These are phyloP conservation scores for Argentina silus DNA, from an alignment of 2,797 vertebrate genomes.

Conservation along the genomic window DNA sequence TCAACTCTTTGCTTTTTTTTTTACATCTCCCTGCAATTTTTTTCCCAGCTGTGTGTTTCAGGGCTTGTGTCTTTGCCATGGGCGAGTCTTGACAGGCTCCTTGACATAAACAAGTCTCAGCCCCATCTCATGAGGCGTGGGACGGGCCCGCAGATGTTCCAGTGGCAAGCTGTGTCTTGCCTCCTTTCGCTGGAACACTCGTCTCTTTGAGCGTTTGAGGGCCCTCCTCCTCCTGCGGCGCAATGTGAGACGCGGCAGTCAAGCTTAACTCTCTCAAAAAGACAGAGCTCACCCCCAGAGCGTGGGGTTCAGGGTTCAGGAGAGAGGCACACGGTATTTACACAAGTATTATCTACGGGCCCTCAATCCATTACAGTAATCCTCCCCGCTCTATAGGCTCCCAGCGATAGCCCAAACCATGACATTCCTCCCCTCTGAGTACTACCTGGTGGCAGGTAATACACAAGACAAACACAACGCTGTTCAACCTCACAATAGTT, in stretches of 20 bases:
- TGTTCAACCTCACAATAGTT: conserved; percentile 56
- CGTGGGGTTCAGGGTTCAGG: conserved; percentile 73
- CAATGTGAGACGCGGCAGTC: conserved; percentile 78
- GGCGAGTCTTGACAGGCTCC: conserved; percentile 89
- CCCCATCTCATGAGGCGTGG: conserved; percentile 90
- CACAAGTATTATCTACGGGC: conserved; percentile 77
- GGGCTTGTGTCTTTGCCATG: conserved; percentile 74
- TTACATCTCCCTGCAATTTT: conserved; percentile 47
- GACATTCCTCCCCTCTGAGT: conserved; percentile 66
- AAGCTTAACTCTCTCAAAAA: conserved; percentile 76
- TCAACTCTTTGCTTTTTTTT: conserved; percentile 55
- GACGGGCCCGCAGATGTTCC: conserved; percentile 96
- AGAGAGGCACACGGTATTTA: conserved; percentile 78
- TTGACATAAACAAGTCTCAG: conserved; percentile 97
- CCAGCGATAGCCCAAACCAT: conserved; percentile 56
- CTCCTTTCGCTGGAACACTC: conserved; percentile 90
- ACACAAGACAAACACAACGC: conserved; percentile 64
- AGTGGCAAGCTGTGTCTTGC: conserved; percentile 93
- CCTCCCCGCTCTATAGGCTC: conserved; percentile 56
- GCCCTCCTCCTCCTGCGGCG: conserved; percentile 83
- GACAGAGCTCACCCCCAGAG: conserved; percentile 70
- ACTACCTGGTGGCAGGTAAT: conserved; percentile 56
- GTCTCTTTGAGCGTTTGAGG: conserved; percentile 86
- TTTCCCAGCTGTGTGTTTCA: conserved; percentile 67
- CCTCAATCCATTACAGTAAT: conserved; percentile 82